A percentile compares a stretch with the other conserved stretches of the same genome.
These are phyloP conservation scores for Microtus pennsylvanicus DNA, from an alignment of 2,113 vertebrate species.

Conservation along the genomic window DNA sequence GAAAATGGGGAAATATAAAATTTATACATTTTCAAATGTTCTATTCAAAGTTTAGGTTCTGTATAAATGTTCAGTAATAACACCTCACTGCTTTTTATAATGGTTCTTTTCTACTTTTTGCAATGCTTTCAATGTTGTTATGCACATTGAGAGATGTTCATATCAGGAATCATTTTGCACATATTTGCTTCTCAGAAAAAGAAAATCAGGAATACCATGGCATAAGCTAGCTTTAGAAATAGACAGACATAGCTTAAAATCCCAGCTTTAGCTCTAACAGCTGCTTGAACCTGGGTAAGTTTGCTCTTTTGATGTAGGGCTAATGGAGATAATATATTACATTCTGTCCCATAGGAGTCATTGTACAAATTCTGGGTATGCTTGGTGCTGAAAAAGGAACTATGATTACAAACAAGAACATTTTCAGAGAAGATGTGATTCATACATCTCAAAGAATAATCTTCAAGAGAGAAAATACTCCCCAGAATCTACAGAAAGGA, in stretches of 20 bases:
- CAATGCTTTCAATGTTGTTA: neutral
- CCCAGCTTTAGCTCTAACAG: neutral
- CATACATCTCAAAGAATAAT: neutral
- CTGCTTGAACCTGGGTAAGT: neutral
- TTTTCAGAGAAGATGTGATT: neutral
- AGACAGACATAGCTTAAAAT: neutral
- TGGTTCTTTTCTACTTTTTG: neutral
- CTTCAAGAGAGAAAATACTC: neutral
- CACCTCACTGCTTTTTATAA: conserved; percentile 26
- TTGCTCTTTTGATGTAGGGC: neutral
- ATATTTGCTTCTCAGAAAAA: neutral
- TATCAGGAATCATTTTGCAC: neutral
- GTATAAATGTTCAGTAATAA: neutral
- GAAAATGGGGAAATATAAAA: neutral
- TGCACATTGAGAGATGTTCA: conserved; percentile 1
- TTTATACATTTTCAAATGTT: conserved; percentile 17
- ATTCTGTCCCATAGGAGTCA: neutral
- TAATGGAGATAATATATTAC: neutral
- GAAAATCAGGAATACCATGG: neutral
- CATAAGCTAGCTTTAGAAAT: neutral
- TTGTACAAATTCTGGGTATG: neutral
- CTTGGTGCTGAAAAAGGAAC: neutral
- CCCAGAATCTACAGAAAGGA: neutral
- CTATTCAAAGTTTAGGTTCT: neutral
- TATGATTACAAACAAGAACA: neutral